Conservation (phyloP, 2,797 vertebrate genomes). For the Sorex maritimensis region DNA sequence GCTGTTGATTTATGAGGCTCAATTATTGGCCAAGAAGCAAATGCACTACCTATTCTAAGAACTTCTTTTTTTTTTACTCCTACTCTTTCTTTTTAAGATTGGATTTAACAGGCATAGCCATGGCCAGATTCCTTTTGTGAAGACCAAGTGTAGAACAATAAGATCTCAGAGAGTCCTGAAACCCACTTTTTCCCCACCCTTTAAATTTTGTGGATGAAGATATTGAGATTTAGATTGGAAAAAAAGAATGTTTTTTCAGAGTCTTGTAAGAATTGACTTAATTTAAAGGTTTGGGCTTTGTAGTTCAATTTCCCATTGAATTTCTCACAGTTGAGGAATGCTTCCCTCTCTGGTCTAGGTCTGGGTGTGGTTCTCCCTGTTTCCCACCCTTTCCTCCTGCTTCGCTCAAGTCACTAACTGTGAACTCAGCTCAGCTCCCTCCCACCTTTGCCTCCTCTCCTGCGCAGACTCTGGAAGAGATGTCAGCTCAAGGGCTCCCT, state of each 20-base stretch:
- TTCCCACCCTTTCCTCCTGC: neutral
- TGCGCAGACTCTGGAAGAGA: neutral
- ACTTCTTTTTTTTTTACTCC: constrained; percentile 25
- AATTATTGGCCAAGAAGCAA: constrained; percentile 4
- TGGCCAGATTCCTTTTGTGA: constrained; percentile 4
- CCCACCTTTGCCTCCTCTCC: neutral
- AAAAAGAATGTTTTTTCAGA: constrained; percentile 34
- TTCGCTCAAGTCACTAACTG: neutral
- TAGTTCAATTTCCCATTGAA: constrained; percentile 55
- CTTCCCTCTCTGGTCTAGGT: neutral
- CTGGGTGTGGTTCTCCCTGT: neutral
- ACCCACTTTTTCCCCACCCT: neutral
- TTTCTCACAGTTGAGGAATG: constrained; percentile 42
- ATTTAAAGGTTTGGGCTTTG: constrained; percentile 60
- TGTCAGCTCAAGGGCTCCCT: neutral
- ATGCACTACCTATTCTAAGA: neutral
- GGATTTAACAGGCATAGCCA: constrained; percentile 24
- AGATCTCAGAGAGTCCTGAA: constrained; percentile 1
- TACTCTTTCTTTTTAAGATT: constrained; percentile 25
- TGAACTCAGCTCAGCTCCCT: neutral
- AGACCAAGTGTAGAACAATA: constrained; percentile 36
- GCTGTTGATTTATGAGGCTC: constrained; percentile 23
- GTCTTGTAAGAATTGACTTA: constrained; percentile 55
- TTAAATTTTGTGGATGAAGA: constrained; percentile 57
- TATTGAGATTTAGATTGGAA: neutral